Evolutionary conservation across 64 coral and sea anemone genomes (phyloP).

Genomic region (Catalaphyllia jardinei): DNA sequence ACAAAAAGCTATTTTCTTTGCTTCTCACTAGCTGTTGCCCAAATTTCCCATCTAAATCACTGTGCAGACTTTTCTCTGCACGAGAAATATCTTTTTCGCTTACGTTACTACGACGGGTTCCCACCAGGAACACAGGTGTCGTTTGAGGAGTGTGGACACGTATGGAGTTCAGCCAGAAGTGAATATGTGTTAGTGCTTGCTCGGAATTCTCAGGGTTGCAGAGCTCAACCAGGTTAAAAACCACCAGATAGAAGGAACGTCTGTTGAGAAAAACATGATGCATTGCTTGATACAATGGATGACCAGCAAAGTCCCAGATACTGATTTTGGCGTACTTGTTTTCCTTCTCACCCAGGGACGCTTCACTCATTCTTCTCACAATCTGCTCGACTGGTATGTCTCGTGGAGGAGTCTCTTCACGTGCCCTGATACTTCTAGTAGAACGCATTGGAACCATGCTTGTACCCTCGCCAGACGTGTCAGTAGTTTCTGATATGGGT

Average conservation of each 20-base stretch:
- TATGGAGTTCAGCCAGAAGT: conserved; percentile 85
- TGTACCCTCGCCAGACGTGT: neutral
- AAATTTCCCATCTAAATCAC: conserved; percentile 39
- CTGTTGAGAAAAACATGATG: conserved; percentile 83
- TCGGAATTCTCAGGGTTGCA: neutral
- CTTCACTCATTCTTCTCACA: neutral
- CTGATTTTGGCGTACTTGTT: conserved; percentile 54
- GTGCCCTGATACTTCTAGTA: neutral
- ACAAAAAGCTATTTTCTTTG: conserved; percentile 30
- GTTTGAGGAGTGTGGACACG: conserved; percentile 57
- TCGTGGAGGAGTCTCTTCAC: neutral
- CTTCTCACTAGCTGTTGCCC: conserved; percentile 58
- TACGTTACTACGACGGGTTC: conserved; percentile 62
- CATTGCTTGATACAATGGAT: conserved; percentile 81
- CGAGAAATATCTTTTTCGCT: conserved; percentile 12
- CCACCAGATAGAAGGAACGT: conserved; percentile 71
- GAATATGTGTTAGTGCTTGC: conserved; percentile 12
- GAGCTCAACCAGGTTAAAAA: conserved; percentile 59
- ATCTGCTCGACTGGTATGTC: conserved; percentile 14
- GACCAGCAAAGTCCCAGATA: conserved; percentile 88
- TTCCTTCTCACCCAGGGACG: neutral
- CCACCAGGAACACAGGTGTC: conserved; percentile 72
- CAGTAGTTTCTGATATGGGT: neutral
- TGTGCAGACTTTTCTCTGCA: conserved; percentile 15
- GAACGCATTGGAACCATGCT: neutral